Evolutionary conservation across 2,797 vertebrate genomes (phyloP), one percentile per base, ranked within the genome.

Genomic region (Philypnodon macrostomus): DNA sequence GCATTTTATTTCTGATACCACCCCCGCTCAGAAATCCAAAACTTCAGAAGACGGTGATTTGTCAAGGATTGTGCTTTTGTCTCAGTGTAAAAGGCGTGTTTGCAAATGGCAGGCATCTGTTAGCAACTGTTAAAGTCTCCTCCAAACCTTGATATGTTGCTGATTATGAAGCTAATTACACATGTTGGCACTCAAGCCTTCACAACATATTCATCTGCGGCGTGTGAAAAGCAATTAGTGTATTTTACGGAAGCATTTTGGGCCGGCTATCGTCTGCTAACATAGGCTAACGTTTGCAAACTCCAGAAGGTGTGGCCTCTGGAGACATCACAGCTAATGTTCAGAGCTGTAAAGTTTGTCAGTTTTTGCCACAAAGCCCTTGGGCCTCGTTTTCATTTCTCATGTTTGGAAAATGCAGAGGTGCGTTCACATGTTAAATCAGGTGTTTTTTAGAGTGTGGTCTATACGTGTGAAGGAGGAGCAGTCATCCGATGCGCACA

Each of bases 341-440:
- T 72, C 64, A 54, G 79, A 80, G 72, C 49, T 72, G 71, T 71
- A 45, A 70, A 60, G 56, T 77, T 63, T 77, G 66, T 67, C 72
- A 69, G 52, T 5, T 66, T 75, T 62, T 68, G 42, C 55, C 42
- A 19, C 58, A 78, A 84, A 77, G 51, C 79, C 72, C 73, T 56
- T 53, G 73, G 64, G 81, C 45, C 66, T 84, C 64, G 54, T 75
- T 77, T 77, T 59, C 46, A 40, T 67, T 59, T 75, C 55, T 63
- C 58, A 62, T 73, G 64, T 60, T 52, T 53, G 69, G 48, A 38
- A 79, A 23, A 71, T 51, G 59, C 51, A 66, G 41, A 54, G 46
- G 47, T 45, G 49, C 70, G n/a, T n/a, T n/a, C n/a, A n/a, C n/a
- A 14, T 78, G 70, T 75, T 71, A 53, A 66, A 60, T n/a, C 58